Evolutionary conservation across 2,888 invertebrate species (phyloP).

Genomic region (Capitulum mitella): DNA sequence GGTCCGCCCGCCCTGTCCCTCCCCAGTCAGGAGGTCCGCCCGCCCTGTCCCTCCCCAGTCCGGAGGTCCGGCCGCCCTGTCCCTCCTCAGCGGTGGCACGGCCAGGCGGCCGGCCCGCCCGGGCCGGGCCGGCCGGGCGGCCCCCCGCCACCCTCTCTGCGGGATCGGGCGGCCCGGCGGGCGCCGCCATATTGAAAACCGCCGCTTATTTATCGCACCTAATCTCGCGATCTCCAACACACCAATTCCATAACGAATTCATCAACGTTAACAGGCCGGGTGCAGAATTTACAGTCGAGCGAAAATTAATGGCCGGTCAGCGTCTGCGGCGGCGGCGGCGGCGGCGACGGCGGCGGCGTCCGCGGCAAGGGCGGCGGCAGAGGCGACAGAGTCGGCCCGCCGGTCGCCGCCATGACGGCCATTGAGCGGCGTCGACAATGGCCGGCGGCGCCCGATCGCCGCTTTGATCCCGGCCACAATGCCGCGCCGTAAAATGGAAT

Average conservation of each 20-base stretch:
- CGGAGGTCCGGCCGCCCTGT: not conserved
- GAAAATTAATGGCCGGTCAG: not conserved
- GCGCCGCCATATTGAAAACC: conserved; percentile 6
- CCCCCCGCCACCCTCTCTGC: not conserved
- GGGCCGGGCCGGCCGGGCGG: not conserved
- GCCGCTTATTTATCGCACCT: not conserved
- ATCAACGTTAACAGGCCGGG: conserved; percentile 14
- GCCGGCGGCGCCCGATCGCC: not conserved
- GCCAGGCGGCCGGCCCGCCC: not conserved
- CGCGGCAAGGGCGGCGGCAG: no score
- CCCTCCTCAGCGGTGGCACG: not conserved
- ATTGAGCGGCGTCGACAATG: not conserved
- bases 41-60: not conserved
- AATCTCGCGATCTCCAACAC: not conserved
- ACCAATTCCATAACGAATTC: conserved; percentile 16
- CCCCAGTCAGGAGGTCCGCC: not conserved
- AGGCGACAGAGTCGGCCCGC: no score
- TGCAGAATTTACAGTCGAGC: not conserved
- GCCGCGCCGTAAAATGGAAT: not conserved
- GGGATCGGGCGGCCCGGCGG: not conserved
- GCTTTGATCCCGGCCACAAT: conserved; percentile 18
- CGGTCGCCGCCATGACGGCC: no score
- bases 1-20: not conserved
- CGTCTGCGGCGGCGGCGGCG: not conserved
- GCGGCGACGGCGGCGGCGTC: not conserved